Percentiles rank a stretch among this genome's conserved stretches.
Evolutionary conservation across 2,113 vertebrate genomes (phyloP).

Genomic region (Lophochroa leadbeateri): DNA sequence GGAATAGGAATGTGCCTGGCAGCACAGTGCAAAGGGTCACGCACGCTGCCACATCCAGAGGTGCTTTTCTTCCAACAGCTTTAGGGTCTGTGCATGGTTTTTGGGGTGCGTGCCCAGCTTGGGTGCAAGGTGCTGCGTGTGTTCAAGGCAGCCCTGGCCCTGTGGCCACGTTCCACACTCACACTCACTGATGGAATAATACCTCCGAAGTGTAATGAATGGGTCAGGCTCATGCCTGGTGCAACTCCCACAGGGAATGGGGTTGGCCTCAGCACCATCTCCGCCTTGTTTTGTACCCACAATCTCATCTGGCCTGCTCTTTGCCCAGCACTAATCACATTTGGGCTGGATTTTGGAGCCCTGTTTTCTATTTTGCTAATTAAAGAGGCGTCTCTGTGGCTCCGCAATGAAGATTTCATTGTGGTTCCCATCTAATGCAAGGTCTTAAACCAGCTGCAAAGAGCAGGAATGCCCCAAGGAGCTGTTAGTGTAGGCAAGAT

Average conservation of each 20-base stretch:
- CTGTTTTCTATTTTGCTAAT: constrained; percentile 18
- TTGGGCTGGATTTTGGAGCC: not conserved
- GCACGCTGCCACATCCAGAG: accelerated
- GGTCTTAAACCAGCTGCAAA: not conserved
- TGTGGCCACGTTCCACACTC: not conserved
- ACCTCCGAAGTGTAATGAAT: not conserved
- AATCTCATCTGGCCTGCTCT: constrained; percentile 21
- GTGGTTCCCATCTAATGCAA: not conserved
- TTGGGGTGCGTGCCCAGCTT: accelerated
- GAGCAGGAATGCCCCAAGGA: not conserved
- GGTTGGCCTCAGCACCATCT: not conserved
- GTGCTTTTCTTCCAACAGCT: not conserved
- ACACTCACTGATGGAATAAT: not conserved
- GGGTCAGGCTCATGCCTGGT: not conserved
- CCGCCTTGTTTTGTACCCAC: not conserved
- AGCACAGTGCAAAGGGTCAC: not conserved
- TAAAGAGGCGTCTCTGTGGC: constrained; percentile 39
- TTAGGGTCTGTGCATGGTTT: not conserved
- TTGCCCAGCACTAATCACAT: not conserved
- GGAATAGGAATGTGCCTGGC: accelerated
- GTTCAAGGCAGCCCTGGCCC: not conserved
- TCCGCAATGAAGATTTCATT: not conserved
- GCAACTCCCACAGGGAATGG: not conserved
- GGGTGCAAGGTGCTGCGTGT: not conserved
- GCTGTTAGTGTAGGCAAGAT: not conserved